Conservation (phyloP, 53 echinoderm and acorn worm species). For the Mesocentrotus franciscanus region DNA sequence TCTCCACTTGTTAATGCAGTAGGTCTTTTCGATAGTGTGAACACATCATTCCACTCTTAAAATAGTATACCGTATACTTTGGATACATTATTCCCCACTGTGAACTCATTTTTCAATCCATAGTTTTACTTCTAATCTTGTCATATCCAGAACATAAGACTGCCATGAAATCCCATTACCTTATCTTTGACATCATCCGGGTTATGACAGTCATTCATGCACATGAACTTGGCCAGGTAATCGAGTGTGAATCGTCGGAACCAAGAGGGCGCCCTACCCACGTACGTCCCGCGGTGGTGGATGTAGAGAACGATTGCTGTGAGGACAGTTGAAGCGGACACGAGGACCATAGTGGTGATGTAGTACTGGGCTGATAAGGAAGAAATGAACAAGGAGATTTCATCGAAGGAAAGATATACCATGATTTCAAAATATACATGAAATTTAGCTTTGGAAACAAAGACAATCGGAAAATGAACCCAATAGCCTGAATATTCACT, state of each 20-base stretch:
- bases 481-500: no score
- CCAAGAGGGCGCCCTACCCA: conserved; percentile 76
- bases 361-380: conserved; percentile 83
- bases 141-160: no score
- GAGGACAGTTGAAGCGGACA: conserved; percentile 80
- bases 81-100: no score
- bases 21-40: no score
- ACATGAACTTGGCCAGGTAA: conserved; percentile 81
- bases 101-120: no score
- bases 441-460: no score
- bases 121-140: no score
- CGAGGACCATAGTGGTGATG: conserved; percentile 86
- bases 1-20: no score
- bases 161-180: neutral
- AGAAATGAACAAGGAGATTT: neutral
- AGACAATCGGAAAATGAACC: no score
- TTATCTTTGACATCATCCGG: conserved; percentile 45
- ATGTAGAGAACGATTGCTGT: conserved; percentile 84
- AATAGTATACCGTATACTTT: no score
- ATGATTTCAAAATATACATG: no score
- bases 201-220: conserved; percentile 76
- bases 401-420: neutral
- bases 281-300: conserved; percentile 82
- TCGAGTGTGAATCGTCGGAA: conserved; percentile 78
- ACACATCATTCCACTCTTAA: no score